These are phyloP conservation scores for Macrotus californicus DNA, from an alignment of 2,113 vertebrate genomes.

Conservation along the genomic window DNA sequence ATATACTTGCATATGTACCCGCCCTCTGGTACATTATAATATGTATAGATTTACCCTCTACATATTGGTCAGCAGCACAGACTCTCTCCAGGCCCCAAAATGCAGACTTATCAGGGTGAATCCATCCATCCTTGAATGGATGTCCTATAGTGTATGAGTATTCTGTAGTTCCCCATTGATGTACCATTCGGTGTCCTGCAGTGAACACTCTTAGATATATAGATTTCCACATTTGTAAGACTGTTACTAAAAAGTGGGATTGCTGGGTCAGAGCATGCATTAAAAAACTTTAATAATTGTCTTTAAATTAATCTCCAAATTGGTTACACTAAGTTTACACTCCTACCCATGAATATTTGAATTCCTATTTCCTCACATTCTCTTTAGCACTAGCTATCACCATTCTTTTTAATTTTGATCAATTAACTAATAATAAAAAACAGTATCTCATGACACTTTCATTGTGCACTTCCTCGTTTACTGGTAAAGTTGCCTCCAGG, in stretches of 20 bases:
- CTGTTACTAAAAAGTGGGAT: neutral
- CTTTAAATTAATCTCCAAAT: neutral
- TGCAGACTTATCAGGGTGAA: neutral
- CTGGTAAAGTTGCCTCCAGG: neutral
- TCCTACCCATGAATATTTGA: no score
- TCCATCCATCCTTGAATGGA: neutral
- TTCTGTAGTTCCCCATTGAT: neutral
- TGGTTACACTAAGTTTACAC: neutral
- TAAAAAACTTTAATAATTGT: neutral
- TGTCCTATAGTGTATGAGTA: neutral
- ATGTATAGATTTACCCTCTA: neutral
- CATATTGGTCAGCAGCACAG: neutral
- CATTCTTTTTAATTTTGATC: neutral
- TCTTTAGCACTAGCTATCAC: neutral
- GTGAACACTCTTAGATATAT: neutral
- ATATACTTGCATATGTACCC: neutral
- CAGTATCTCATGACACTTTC: neutral
- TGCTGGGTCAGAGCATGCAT: neutral
- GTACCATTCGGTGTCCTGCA: no score
- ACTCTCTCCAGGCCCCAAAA: neutral
- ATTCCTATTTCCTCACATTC: neutral
- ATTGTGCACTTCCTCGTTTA: neutral
- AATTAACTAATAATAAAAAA: neutral
- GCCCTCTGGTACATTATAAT: no score
- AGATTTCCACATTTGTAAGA: neutral